A percentile compares a stretch with the other conserved stretches of the same genome.
Conservation (phyloP, 2,797 vertebrate genomes). For the Helarctos malayanus region DNA sequence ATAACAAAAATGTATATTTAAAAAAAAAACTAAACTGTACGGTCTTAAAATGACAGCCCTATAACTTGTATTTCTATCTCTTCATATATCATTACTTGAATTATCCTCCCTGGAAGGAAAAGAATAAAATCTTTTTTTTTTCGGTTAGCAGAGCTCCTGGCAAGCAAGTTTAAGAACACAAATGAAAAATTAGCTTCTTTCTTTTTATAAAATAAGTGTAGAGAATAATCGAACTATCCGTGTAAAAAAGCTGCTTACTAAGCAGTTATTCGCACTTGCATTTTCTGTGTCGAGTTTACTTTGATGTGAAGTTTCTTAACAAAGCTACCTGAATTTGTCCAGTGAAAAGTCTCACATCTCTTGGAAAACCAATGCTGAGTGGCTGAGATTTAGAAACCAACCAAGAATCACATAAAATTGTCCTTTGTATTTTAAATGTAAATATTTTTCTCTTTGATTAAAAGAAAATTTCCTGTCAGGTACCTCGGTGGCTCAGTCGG, state of each 20-base stretch:
- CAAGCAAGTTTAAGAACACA: not conserved
- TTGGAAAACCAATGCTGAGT: slow-evolving; percentile 93
- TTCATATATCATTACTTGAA: slow-evolving; percentile 32
- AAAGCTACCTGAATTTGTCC: slow-evolving; percentile 83
- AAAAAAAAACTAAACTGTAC: not conserved
- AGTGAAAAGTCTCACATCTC: slow-evolving; percentile 85
- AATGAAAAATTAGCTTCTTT: not conserved
- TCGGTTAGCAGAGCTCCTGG: not conserved
- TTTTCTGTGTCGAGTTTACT: slow-evolving; percentile 76
- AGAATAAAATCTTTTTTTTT: not conserved
- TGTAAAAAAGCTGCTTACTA: slow-evolving; percentile 60
- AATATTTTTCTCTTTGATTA: slow-evolving; percentile 70
- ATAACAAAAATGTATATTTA: not conserved
- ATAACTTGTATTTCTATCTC: not conserved
- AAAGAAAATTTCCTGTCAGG: not conserved
- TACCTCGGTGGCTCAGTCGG: not conserved
- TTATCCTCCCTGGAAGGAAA: not conserved
- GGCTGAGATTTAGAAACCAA: not conserved
- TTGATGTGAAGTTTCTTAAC: slow-evolving; percentile 76
- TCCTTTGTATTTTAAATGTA: slow-evolving; percentile 78
- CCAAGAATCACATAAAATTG: not conserved
- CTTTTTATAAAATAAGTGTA: not conserved
- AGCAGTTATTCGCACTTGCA: slow-evolving; percentile 75
- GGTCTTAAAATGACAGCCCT: not conserved
- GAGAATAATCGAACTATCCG: not conserved